Conservation (phyloP, 2,888 invertebrate species). For the Rotaria macrura region DNA sequence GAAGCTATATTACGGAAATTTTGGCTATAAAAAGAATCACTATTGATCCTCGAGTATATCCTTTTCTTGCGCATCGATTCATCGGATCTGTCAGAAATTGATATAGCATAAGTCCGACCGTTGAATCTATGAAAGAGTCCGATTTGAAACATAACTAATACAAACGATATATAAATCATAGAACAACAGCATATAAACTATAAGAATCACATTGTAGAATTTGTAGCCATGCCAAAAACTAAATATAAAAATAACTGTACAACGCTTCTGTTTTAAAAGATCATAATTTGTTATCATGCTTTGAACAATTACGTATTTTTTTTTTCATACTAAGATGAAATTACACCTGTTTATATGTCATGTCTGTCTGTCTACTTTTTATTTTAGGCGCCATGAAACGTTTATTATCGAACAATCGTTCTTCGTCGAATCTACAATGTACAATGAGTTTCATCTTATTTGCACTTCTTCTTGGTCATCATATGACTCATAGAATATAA, state of each 20-base stretch:
- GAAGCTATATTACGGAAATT: neutral
- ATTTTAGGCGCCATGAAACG: constrained; percentile 1
- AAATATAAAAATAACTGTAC: too few relatives aligned
- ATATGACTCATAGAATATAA: neutral
- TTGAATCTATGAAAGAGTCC: neutral
- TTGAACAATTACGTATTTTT: neutral
- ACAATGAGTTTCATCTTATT: neutral
- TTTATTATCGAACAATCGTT: neutral
- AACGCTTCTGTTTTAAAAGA: too few relatives aligned
- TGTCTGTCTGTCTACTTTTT: neutral
- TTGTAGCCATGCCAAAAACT: too few relatives aligned
- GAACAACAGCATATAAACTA: too few relatives aligned
- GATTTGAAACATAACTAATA: too few relatives aligned
- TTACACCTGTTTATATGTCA: neutral
- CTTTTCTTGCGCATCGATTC: neutral
- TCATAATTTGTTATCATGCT: neutral
- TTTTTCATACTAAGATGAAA: neutral
- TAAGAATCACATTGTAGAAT: too few relatives aligned
- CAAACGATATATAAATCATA: too few relatives aligned
- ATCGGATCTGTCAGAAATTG: neutral
- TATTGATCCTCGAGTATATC: neutral
- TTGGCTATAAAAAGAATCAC: neutral
- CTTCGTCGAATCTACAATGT: neutral
- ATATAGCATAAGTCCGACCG: neutral
- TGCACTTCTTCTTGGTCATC: constrained; percentile 1